Base-by-base conservation (phyloP, 2,797 vertebrate species). In the Oreochromis mossambicus region DNA sequence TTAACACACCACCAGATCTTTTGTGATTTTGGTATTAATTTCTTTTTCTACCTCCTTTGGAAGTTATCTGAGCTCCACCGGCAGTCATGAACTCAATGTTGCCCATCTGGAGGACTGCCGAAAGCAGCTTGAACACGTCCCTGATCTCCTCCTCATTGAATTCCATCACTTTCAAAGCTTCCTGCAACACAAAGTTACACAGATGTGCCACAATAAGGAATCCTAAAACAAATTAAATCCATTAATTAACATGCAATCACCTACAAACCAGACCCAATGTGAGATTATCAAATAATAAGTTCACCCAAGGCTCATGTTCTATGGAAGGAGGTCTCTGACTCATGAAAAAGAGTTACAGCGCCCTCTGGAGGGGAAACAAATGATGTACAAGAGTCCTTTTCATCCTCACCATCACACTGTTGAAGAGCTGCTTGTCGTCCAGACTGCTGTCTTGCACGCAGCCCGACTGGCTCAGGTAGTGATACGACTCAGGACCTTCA, bases 71-170 rank as follows among this genome's bases (percentile, higher is more conserved):
- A 79, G 98, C 98, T 38, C 98, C 98, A 0, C 98, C 98, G 5
- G 98, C 97, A 4, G 97, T 98, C 97, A 98, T 98, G 92, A 98
- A 98, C 81, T 98, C 97, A 56, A 98, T 94, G 2, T 98, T 98
- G 82, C 98, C 98, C 93, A 98, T 95, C 93, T 97, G 97, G 82
- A 98, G 96, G 9, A 97, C 97, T 19, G 96, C 97, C 52, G 98
- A 98, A 78, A 98, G 96, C 89, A 98, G 93, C 92, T 97, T 97
- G 93, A 98, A 98, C 68, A 98, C 96, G 14, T 98, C 98, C 82
- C 96, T 92, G 83, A 98, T 97, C 95, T 98, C 98, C 91, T 98
- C 98, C 78, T 96, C 96, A 3, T 91, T 96, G 92, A 98, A 98
- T 88, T 97, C 97, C 96, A 98, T 95, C 92, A 98, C 97, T 90